Percentiles rank a stretch among this genome's conserved stretches.
phyloP scores from a whole-genome alignment of 2,797 vertebrate genomes.

The Pangasius larnaudii region DNA sequence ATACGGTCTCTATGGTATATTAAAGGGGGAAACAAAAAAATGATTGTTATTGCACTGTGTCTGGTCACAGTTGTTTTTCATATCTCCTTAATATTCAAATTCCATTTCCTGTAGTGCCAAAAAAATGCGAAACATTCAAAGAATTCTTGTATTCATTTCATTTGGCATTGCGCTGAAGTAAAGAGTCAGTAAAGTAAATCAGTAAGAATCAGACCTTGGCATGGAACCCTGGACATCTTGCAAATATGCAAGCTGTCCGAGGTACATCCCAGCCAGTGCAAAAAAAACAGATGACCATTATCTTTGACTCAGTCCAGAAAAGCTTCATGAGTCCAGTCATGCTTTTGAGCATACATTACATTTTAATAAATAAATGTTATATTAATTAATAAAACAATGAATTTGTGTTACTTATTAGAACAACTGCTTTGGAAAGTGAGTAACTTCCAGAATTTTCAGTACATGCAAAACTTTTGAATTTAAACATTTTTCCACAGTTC shows the following conservation, averaged over 20 bases:
- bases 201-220: constrained; percentile 54
- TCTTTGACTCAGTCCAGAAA: constrained; percentile 30
- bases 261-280: constrained; percentile 43
- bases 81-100: constrained; percentile 13
- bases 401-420: not conserved
- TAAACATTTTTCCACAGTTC: not conserved
- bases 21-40: constrained; percentile 34
- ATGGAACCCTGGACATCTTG: constrained; percentile 50
- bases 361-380: not conserved
- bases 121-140: constrained; percentile 47
- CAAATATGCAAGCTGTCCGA: constrained; percentile 57
- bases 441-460: not conserved
- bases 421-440: not conserved
- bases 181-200: constrained; percentile 39
- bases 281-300: constrained; percentile 50
- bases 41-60: not conserved
- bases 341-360: not conserved
- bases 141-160: constrained; percentile 46
- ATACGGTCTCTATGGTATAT: constrained; percentile 88
- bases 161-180: not conserved
- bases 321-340: constrained; percentile 8
- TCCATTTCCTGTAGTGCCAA: not conserved
- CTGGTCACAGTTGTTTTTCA: constrained; percentile 17
- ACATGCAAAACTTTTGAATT: not conserved
- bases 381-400: not conserved